These are phyloP conservation scores for Tolmerus cingulatus DNA, from an alignment of 2,888 invertebrate species.

Conservation along the genomic window DNA sequence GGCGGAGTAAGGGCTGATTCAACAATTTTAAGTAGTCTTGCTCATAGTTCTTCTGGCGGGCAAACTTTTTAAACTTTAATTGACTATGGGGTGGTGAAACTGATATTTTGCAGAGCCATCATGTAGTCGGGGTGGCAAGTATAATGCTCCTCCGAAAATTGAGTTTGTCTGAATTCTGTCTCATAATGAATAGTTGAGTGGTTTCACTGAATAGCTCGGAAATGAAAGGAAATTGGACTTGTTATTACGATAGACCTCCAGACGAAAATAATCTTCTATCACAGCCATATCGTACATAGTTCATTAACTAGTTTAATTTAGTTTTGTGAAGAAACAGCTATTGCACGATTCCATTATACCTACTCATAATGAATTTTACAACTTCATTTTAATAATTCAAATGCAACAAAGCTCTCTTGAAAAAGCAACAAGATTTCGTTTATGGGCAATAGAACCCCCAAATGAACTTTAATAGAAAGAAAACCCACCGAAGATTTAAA, in stretches of 20 bases:
- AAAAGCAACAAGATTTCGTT: too few relatives aligned
- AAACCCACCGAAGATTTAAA: too few relatives aligned
- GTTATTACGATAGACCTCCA: not conserved
- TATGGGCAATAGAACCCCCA: too few relatives aligned
- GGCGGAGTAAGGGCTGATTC: not conserved
- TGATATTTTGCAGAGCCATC: not conserved
- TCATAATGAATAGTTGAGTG: not conserved
- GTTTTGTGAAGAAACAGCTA: too few relatives aligned
- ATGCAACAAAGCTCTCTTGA: too few relatives aligned
- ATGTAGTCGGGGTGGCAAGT: not conserved
- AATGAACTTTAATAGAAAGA: too few relatives aligned
- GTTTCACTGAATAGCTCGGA: not conserved
- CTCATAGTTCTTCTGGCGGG: not conserved
- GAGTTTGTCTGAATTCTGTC: not conserved
- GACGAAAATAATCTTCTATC: not conserved
- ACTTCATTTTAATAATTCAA: too few relatives aligned
- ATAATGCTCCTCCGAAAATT: not conserved
- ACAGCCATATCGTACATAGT: not conserved
- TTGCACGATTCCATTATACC: too few relatives aligned
- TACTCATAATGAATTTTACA: too few relatives aligned
- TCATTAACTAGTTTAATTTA: too few relatives aligned
- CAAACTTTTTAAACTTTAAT: not conserved
- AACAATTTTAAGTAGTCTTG: not conserved
- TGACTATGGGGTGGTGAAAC: not conserved
- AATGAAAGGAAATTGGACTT: not conserved